A percentile compares a stretch with the other conserved stretches of the same genome.
Conservation (phyloP, 2,797 vertebrate genomes). For the Decapterus maruadsi region DNA sequence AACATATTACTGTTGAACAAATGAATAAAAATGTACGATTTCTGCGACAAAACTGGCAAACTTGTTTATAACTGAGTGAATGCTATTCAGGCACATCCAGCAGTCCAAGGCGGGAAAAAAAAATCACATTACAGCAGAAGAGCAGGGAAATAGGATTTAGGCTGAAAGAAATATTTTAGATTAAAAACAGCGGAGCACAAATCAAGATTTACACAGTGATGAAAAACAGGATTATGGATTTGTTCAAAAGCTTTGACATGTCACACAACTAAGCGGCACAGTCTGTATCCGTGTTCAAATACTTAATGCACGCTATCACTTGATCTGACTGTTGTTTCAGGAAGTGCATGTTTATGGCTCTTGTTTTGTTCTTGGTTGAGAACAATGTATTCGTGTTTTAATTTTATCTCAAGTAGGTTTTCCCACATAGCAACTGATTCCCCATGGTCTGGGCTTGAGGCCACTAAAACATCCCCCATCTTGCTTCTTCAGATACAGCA, state of each 20-base stretch:
- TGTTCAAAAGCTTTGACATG: conserved; percentile 55
- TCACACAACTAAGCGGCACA: conserved; percentile 43
- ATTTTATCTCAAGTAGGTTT: conserved; percentile 14
- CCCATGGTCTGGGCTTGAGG: not conserved
- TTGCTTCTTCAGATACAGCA: not conserved
- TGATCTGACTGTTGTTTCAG: conserved; percentile 24
- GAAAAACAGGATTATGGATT: conserved; percentile 80
- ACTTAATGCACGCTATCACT: conserved; percentile 13
- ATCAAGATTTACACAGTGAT: conserved; percentile 75
- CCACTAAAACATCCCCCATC: not conserved
- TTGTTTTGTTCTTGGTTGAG: conserved; percentile 7
- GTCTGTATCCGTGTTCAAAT: conserved; percentile 42
- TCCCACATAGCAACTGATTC: conserved; percentile 12
- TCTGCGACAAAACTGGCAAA: conserved; percentile 30
- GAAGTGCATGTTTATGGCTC: conserved; percentile 1
- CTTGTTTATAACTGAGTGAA: conserved; percentile 33
- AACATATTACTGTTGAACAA: conserved; percentile 19
- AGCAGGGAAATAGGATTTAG: conserved; percentile 74
- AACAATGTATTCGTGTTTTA: conserved; percentile 6
- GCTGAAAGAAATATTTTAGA: conserved; percentile 61
- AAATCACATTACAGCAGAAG: conserved; percentile 53
- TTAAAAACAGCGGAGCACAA: conserved; percentile 71
- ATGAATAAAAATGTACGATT: conserved; percentile 45
- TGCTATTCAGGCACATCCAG: conserved; percentile 37
- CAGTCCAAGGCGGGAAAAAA: conserved; percentile 20